Percentiles rank a stretch among this genome's conserved stretches.
Conservation (phyloP, 2,888 invertebrate genomes). For the Flexamia atlantica region DNA sequence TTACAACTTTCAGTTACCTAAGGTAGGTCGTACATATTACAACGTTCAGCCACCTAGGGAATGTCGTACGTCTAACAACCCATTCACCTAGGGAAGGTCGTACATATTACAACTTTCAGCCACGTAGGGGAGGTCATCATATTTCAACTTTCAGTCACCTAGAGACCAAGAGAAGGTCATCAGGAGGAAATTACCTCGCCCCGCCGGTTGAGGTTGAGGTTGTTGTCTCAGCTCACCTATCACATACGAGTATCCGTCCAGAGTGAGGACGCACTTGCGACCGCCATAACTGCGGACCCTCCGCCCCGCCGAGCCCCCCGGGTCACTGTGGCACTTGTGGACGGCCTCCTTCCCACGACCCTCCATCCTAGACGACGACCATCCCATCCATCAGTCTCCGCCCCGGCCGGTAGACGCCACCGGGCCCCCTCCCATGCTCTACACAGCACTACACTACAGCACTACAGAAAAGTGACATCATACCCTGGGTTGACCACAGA, state of each 20-base stretch:
- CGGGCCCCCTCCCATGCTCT: constrained; percentile 37
- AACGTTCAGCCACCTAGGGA: too few relatives aligned
- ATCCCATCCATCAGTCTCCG: constrained; percentile 47
- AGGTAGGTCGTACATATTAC: too few relatives aligned
- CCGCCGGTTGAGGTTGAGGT: not conserved
- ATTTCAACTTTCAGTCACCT: too few relatives aligned
- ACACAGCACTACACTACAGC: constrained; percentile 9
- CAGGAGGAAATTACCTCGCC: too few relatives aligned
- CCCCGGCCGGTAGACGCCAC: not conserved
- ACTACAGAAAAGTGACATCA: constrained; percentile 4
- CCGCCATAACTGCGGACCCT: constrained; percentile 74
- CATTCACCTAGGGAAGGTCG: too few relatives aligned
- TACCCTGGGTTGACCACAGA: constrained; percentile 44
- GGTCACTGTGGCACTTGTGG: constrained; percentile 65
- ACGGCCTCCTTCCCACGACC: constrained; percentile 63
- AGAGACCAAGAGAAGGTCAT: too few relatives aligned
- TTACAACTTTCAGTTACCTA: too few relatives aligned
- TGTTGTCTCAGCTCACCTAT: constrained; percentile 82
- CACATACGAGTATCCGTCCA: constrained; percentile 92
- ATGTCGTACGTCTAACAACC: too few relatives aligned
- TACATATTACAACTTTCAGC: too few relatives aligned
- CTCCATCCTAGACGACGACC: constrained; percentile 55
- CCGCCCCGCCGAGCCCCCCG: constrained; percentile 72
- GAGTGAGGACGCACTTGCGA: constrained; percentile 88
- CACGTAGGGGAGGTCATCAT: too few relatives aligned